phyloP scores from a whole-genome alignment of 1,140 invertebrate species.

The Eciton burchellii region DNA sequence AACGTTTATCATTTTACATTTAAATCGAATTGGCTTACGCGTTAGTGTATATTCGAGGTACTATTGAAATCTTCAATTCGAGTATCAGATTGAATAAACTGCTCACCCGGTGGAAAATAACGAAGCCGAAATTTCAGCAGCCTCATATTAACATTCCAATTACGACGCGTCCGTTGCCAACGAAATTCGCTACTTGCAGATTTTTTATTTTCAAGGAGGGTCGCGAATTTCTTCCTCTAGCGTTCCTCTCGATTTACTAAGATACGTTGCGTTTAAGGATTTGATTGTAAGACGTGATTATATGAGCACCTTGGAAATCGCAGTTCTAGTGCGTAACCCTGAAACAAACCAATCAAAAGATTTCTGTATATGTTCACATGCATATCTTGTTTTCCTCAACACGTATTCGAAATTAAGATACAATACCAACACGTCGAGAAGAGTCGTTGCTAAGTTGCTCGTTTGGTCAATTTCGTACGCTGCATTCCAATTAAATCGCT shows the following conservation, averaged over 20 bases:
- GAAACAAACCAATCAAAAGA: not conserved
- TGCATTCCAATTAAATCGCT: not conserved
- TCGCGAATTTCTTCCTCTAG: no score
- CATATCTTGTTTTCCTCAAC: not conserved
- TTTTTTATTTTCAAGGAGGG: no score
- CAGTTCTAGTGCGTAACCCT: no score
- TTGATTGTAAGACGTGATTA: conserved; percentile 69
- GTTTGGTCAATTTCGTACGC: conserved; percentile 64
- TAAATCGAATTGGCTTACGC: no score
- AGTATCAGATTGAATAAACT: not conserved
- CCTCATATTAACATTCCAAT: conserved; percentile 85
- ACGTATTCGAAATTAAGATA: not conserved
- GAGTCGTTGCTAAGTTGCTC: conserved; percentile 56
- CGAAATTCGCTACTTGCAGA: conserved; percentile 6
- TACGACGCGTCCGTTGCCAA: conserved; percentile 51
- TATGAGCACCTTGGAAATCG: conserved; percentile 13
- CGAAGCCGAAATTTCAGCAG: conserved; percentile 88
- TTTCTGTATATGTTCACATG: not conserved
- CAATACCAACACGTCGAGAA: not conserved
- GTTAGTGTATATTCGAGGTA: no score
- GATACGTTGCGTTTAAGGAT: conserved; percentile 7
- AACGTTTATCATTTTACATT: no score
- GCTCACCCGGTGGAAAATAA: conserved; percentile 88
- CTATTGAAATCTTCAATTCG: no score
- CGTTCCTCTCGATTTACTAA: no score